phyloP scores from a whole-genome alignment of 2,888 invertebrate genomes.

The Drosophila yooni region DNA sequence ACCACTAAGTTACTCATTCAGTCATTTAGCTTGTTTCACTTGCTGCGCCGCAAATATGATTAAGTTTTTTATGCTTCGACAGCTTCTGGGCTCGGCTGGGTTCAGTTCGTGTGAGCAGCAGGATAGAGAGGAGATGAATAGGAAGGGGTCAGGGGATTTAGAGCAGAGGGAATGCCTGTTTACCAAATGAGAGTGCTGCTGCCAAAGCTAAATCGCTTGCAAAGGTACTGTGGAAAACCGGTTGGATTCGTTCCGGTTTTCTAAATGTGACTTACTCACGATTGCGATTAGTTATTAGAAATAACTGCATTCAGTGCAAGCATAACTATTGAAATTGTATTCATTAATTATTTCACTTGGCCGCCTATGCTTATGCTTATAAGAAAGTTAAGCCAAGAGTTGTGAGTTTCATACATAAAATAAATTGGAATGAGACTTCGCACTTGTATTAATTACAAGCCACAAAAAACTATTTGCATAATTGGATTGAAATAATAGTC shows the following conservation, averaged over 20 bases:
- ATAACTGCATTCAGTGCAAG: background rate
- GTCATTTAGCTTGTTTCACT: constrained; percentile 45
- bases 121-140: background rate
- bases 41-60: constrained; percentile 61
- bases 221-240: background rate
- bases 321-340: background rate
- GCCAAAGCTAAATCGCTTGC: constrained; percentile 3
- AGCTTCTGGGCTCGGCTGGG: constrained; percentile 54
- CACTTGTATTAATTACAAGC: background rate
- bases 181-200: constrained; percentile 7
- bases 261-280: constrained; percentile 5
- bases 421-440: background rate
- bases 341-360: background rate
- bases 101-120: constrained; percentile 5
- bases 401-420: background rate
- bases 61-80: constrained; percentile 73
- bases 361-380: background rate
- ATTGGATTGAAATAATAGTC: background rate
- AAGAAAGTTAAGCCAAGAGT: background rate
- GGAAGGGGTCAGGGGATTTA: background rate
- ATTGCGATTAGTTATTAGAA: constrained; percentile 7
- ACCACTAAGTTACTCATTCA: constrained; percentile 39
- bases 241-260: constrained; percentile 2
- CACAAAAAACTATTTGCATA: background rate
- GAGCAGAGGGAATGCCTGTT: background rate